A percentile compares a stretch with the other conserved stretches of the same genome.
phyloP scores from a whole-genome alignment of 1,140 invertebrate genomes.

The Limonius californicus region DNA sequence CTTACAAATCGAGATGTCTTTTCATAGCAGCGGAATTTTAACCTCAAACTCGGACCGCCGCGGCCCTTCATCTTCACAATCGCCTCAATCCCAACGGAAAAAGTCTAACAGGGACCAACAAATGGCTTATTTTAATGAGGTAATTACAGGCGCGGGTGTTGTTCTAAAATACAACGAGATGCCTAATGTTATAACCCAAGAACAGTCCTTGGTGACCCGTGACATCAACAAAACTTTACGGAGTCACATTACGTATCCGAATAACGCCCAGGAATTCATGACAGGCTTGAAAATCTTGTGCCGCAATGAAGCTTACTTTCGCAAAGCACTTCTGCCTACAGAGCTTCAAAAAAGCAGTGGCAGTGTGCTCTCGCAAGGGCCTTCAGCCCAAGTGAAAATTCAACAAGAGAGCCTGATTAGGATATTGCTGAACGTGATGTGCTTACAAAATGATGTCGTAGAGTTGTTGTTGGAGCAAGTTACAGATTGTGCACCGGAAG shows the following conservation, averaged over 20 bases:
- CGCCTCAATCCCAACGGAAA: neutral
- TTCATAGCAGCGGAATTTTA: no score
- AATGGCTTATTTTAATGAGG: conserved; percentile 9
- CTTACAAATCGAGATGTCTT: no score
- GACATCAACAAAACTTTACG: conserved; percentile 35
- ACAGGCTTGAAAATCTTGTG: conserved; percentile 43
- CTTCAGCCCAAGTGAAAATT: conserved; percentile 22
- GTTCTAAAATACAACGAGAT: conserved; percentile 21
- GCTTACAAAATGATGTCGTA: conserved; percentile 45
- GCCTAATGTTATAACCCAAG: conserved; percentile 34
- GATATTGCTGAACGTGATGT: conserved; percentile 48
- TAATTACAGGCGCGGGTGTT: conserved; percentile 14
- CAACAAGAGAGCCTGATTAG: conserved; percentile 47
- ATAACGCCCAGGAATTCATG: conserved; percentile 45
- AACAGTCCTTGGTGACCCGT: conserved; percentile 40
- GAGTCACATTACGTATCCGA: conserved; percentile 34
- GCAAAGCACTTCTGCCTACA: conserved; percentile 42
- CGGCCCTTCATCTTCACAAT: neutral
- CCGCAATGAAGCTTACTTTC: conserved; percentile 41
- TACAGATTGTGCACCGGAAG: conserved; percentile 35
- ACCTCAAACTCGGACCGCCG: neutral
- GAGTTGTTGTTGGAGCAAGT: conserved; percentile 47
- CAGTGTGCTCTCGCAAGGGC: conserved; percentile 27
- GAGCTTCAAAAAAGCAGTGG: conserved; percentile 23
- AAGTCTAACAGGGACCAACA: neutral